Evolutionary conservation across 2,797 vertebrate genomes (phyloP).

Genomic region (Oryzias dopingdopingensis): DNA sequence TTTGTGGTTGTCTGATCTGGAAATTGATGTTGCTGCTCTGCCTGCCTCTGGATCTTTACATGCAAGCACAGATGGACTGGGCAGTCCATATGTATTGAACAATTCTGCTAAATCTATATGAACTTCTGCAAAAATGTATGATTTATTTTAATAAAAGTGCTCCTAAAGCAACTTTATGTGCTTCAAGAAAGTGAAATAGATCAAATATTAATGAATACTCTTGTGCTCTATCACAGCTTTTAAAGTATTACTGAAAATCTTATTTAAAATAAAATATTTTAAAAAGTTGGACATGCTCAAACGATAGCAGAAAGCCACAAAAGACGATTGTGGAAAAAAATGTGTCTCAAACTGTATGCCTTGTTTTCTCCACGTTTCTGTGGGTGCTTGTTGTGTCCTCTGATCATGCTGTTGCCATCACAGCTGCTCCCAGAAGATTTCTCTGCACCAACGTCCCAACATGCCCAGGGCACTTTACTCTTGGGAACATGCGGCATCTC

Average conservation of each 20-base stretch:
- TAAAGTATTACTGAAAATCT: conserved; percentile 12
- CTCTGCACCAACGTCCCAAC: conserved; percentile 18
- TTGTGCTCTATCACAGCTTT: neutral
- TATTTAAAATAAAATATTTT: neutral
- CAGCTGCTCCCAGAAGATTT: conserved; percentile 31
- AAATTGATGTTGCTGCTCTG: neutral
- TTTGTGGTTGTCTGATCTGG: neutral
- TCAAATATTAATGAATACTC: no score
- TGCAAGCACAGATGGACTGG: neutral
- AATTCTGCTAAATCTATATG: neutral
- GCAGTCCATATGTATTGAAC: neutral
- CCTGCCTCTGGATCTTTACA: neutral
- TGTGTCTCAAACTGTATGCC: neutral
- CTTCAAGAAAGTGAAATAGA: neutral
- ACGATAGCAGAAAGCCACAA: neutral
- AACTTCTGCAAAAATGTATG: neutral
- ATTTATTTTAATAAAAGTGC: neutral
- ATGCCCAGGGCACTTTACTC: conserved; percentile 19
- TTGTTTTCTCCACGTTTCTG: neutral
- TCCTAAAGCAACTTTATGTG: neutral
- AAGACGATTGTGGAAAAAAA: neutral
- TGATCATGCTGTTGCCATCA: conserved; percentile 28
- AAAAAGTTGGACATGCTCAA: conserved; percentile 1
- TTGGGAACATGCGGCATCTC: conserved; percentile 19
- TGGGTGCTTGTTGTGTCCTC: conserved; percentile 10